A percentile compares a stretch with the other conserved stretches of the same genome.
These are phyloP conservation scores for Ceuthmochares aereus DNA, from an alignment of 2,113 vertebrate genomes.

Conservation along the genomic window DNA sequence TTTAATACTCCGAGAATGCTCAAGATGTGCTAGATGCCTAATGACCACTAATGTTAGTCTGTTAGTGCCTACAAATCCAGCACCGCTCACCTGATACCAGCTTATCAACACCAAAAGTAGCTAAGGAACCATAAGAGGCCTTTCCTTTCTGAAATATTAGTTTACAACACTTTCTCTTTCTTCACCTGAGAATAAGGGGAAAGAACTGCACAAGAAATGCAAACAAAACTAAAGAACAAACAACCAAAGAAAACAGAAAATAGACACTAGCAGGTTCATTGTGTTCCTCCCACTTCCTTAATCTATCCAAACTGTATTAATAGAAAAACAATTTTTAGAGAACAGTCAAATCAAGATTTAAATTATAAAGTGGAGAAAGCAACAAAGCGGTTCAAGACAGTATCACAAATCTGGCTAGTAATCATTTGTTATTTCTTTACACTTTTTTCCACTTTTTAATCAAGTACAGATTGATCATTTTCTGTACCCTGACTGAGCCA, in stretches of 20 bases:
- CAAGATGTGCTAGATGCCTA: background rate
- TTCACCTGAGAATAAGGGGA: background rate
- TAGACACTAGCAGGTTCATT: background rate
- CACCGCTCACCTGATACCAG: background rate
- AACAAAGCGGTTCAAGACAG: background rate
- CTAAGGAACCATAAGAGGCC: background rate
- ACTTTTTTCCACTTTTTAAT: background rate
- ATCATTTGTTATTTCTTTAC: background rate
- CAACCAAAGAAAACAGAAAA: background rate
- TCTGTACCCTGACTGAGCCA: background rate
- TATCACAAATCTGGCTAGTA: background rate
- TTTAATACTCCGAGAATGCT: constrained; percentile 22
- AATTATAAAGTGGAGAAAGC: background rate
- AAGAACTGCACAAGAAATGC: background rate
- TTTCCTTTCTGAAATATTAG: background rate
- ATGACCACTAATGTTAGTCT: background rate
- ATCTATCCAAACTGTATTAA: background rate
- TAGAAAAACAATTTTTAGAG: background rate
- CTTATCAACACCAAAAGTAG: background rate
- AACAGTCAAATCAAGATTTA: background rate
- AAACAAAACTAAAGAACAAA: background rate
- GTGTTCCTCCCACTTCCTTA: background rate
- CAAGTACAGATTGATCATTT: background rate
- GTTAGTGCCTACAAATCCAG: constrained; percentile 16
- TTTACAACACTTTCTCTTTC: background rate